Percentiles rank a stretch among this genome's conserved stretches.
Conservation (phyloP, 2,888 invertebrate species). For the Drosophila ustulata region DNA sequence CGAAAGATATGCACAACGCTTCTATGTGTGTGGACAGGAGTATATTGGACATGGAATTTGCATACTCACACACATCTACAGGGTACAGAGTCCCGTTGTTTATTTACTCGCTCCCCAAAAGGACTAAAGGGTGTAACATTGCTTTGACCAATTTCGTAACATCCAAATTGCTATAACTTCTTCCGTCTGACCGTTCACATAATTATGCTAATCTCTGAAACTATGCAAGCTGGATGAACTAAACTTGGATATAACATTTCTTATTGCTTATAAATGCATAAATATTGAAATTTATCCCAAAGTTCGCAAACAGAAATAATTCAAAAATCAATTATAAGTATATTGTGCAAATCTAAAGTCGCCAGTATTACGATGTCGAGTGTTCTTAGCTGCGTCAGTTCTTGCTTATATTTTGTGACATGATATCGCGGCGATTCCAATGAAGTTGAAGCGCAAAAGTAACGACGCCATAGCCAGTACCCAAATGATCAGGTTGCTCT, state of each 20-base stretch:
- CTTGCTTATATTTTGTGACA: slow-evolving; percentile 14
- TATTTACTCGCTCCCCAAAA: not conserved
- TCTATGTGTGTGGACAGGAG: slow-evolving; percentile 11
- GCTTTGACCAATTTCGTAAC: not conserved
- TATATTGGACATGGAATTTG: slow-evolving; percentile 2
- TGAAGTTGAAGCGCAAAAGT: slow-evolving; percentile 36
- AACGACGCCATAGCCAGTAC: slow-evolving; percentile 43
- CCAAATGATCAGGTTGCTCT: slow-evolving; percentile 42
- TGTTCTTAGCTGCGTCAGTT: not conserved
- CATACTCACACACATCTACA: not conserved
- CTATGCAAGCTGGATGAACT: not conserved
- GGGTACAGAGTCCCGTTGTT: slow-evolving; percentile 27
- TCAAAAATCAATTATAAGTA: too few species aligned
- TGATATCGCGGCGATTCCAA: slow-evolving; percentile 37
- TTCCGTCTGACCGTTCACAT: not conserved
- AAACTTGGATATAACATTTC: not conserved
- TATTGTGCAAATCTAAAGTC: not conserved
- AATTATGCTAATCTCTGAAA: not conserved
- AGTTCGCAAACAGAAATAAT: too few species aligned
- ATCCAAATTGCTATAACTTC: not conserved
- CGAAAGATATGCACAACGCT: slow-evolving; percentile 35
- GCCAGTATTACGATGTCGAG: not conserved
- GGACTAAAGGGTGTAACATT: not conserved
- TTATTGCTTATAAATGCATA: too few species aligned
- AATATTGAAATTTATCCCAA: too few species aligned